Evolutionary conservation across 2,888 invertebrate species (phyloP), one percentile per base, ranked within the genome.

Genomic region (Erebia aethiops): DNA sequence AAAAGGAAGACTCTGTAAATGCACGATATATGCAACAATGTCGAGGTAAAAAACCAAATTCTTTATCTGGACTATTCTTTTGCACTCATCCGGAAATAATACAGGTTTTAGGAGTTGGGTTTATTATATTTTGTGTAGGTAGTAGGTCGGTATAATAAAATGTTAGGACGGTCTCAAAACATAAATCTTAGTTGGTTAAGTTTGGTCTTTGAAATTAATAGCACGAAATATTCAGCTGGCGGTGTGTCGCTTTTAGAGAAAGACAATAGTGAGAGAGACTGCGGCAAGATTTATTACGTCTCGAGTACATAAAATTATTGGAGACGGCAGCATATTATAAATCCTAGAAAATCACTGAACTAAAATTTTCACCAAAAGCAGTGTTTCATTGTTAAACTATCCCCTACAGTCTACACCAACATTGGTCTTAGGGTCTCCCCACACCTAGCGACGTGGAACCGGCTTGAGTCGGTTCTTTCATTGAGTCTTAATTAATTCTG

Each of bases 161-260:
- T 49, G 49, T 58, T 58, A 58, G 56, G 18, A 16, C 57, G 35
- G 61, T 62, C 61, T 66, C 57, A 56, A 54, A 71, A 35, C 54
- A 56, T 61, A 62, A 67, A 67, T 71, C 49, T n/a, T 49, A 57
- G 57, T 16, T 64, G 64, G 64, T 57, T 66, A 58, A 66, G 57
- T 66, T 65, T 64, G 51, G 52, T 67, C 64, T 68, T 69, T 65
- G 71, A 57, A 64, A 67, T 75, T 72, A 63, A 74, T 65, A 58
- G 76, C 74, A 77, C 71, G 61, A 75, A 73, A 73, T 75, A 76
- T 76, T 75, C 73, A 71, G 70, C 57, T 57, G 68, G 52, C 74
- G 73, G 67, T 62, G 67, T 60, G 71, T 73, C 62, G 73, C 71
- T 71, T 71, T 75, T 67, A 71, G 71, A 71, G 72, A 63, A 71